These are phyloP conservation scores for Drosophila buzzatii DNA, from an alignment of 2,888 invertebrate genomes.

Conservation along the genomic window DNA sequence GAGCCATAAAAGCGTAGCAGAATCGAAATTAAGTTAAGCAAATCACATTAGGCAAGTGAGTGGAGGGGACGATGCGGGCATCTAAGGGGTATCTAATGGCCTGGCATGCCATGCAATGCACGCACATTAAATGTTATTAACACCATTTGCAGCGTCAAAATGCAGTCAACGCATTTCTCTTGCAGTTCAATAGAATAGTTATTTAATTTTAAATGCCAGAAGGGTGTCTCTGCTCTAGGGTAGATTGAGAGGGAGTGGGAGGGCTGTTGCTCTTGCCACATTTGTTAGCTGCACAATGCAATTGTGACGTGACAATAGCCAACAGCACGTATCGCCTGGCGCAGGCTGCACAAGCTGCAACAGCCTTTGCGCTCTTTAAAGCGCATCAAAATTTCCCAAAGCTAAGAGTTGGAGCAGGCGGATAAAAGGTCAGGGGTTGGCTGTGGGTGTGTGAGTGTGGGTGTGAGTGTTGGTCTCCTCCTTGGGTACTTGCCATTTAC, in stretches of 20 bases:
- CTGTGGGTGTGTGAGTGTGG: no score
- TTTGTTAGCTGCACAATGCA: slow-evolving; percentile 49
- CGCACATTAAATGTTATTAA: slow-evolving; percentile 80
- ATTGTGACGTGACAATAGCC: slow-evolving; percentile 72
- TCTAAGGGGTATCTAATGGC: background rate
- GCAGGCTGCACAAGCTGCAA: slow-evolving; percentile 17
- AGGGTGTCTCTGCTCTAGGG: background rate
- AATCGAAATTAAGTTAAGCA: slow-evolving; percentile 74
- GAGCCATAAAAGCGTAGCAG: slow-evolving; percentile 67
- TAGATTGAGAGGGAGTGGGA: background rate
- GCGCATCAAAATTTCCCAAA: slow-evolving; percentile 40
- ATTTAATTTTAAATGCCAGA: slow-evolving; percentile 68
- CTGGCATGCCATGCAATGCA: slow-evolving; percentile 43
- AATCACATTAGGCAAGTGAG: slow-evolving; percentile 43
- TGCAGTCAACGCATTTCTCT: slow-evolving; percentile 42
- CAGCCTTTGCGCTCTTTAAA: slow-evolving; percentile 47
- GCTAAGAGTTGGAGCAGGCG: slow-evolving; percentile 15
- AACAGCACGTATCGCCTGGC: slow-evolving; percentile 58
- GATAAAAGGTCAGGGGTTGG: background rate
- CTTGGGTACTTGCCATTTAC: slow-evolving; percentile 69
- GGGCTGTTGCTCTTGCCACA: slow-evolving; percentile 36
- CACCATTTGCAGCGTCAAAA: slow-evolving; percentile 53
- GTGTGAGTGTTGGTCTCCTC: background rate
- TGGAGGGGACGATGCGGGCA: background rate
- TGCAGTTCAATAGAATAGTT: slow-evolving; percentile 70